phyloP scores from a whole-genome alignment of 1,140 invertebrate genomes.

The Agrypnia vestita region DNA sequence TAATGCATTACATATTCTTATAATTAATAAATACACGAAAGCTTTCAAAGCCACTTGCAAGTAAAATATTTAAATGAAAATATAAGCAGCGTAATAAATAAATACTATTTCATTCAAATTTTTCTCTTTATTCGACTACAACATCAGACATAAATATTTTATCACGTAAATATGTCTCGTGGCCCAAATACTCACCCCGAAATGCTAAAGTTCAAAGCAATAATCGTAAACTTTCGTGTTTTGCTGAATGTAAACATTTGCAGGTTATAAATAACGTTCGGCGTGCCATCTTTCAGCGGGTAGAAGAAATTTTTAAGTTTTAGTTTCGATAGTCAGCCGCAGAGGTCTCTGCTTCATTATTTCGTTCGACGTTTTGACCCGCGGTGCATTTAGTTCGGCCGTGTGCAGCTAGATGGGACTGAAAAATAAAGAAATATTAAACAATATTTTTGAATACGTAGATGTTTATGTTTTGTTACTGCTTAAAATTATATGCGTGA shows the following conservation, averaged over 20 bases:
- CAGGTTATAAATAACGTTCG: conserved; percentile 52
- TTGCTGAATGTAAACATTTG: conserved; percentile 41
- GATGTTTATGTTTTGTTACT: neutral
- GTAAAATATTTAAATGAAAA: no score
- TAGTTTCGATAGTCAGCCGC: conserved; percentile 52
- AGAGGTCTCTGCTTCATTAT: conserved; percentile 57
- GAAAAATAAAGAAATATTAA: neutral
- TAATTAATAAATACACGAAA: no score
- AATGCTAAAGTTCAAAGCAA: conserved; percentile 40
- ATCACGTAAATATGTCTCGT: conserved; percentile 19
- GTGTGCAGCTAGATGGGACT: conserved; percentile 52
- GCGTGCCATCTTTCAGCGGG: conserved; percentile 59
- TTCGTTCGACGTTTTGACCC: conserved; percentile 51
- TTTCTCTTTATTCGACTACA: neutral
- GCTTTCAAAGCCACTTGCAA: no score
- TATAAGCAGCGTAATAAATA: neutral
- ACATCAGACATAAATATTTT: neutral
- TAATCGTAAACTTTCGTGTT: conserved; percentile 48
- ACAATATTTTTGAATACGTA: neutral
- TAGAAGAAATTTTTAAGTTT: conserved; percentile 55
- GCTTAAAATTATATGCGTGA: neutral
- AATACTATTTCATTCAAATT: neutral
- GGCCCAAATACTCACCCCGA: neutral
- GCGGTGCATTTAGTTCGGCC: conserved; percentile 54
- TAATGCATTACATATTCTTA: no score